Evolutionary conservation across 2,888 invertebrate species (phyloP).

Genomic region (Eupithecia insigniata): DNA sequence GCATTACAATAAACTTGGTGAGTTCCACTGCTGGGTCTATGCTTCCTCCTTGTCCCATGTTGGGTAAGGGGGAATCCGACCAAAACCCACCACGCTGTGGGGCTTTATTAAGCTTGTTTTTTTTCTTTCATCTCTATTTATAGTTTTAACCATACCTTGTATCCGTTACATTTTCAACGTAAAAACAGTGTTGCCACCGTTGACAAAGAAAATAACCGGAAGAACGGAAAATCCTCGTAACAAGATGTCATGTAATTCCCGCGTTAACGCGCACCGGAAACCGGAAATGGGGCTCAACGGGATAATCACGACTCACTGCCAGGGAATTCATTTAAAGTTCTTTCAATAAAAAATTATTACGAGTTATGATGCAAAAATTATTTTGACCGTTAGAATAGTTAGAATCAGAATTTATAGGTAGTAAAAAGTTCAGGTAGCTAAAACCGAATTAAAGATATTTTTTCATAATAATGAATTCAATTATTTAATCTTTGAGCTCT

Average conservation of each 20-base stretch:
- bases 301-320: slow-evolving; percentile 36
- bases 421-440: neutral
- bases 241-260: slow-evolving; percentile 34
- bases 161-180: neutral
- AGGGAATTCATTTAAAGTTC: slow-evolving; percentile 8
- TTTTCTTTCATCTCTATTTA: too few species aligned
- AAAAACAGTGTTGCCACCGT: slow-evolving; percentile 3
- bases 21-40: too few species aligned
- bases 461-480: too few species aligned
- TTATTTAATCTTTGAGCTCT: too few species aligned
- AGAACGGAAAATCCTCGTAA: slow-evolving; percentile 15
- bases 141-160: neutral
- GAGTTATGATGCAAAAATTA: neutral
- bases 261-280: slow-evolving; percentile 22
- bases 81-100: too few species aligned
- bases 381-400: neutral
- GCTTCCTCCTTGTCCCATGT: too few species aligned
- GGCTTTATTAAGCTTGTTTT: too few species aligned
- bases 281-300: slow-evolving; percentile 34
- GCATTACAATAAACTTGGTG: too few species aligned
- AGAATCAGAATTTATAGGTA: neutral
- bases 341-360: slow-evolving; percentile 1
- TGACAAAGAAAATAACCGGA: neutral
- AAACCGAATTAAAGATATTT: too few species aligned
- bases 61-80: too few species aligned